Evolutionary conservation across 2,888 invertebrate genomes (phyloP), one percentile per base, ranked within the genome.

Genomic region (Stenurella melanura): DNA sequence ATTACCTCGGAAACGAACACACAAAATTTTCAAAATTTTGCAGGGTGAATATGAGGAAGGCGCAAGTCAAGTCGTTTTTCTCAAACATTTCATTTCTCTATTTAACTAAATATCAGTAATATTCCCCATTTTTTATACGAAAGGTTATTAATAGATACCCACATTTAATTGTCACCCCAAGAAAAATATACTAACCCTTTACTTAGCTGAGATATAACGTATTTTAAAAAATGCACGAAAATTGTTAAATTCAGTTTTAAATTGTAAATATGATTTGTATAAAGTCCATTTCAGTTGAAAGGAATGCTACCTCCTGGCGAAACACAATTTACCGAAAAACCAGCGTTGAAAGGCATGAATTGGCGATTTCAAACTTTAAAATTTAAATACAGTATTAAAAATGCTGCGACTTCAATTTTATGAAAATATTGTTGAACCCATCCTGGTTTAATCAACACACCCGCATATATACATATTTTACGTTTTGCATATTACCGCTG

Each of bases 371-470:
- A 61, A 17, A 61, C n/a, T 61, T 30, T 63, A 63, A 64, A 64
- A 64, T 64, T 42, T 64, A 42, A 64, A 64, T 42, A 64, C 7
- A 30, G 17, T 18, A 17, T 56, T 50, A 56, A 68, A 56, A 54
- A 57, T 68, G 17, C 56, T 19, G 18, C n/a, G 50, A 63, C 34
- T 34, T 19, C 4, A n/a, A 30, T 34, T 54, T 56, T 57, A 17
- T 17, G 57, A 34, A 57, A 58, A 18, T 58, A 12, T n/a, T 38
- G 30, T 11, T n/a, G 30, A 26, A 17, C 42, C 60, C 30, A 42
- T 21, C n/a, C 60, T n/a, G 54, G 73, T 57, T 73, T 73, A 66
- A 73, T 73, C 66, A 64, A 56, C 73, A 54, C 71, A 60, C 73
- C 64, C 73, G 64, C 64, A 73, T 64, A 64, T 64, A n/a, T 57